These are phyloP conservation scores for Spea hammondii DNA, from an alignment of 2,797 vertebrate genomes.

Conservation along the genomic window DNA sequence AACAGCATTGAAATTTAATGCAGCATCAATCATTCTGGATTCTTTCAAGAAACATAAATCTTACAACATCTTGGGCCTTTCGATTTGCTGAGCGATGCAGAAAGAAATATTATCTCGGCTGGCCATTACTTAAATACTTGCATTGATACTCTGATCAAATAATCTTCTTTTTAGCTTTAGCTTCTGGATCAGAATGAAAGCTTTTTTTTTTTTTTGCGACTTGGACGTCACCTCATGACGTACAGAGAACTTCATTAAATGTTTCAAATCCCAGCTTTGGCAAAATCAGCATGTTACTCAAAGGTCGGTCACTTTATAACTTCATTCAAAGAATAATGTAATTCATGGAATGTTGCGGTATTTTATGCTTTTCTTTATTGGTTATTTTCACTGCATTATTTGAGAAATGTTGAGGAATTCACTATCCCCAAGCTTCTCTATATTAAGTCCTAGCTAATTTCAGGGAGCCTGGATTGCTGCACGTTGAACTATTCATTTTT, in stretches of 20 bases:
- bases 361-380: too few species aligned
- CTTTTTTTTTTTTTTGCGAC: not conserved
- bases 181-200: not conserved
- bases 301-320: too few species aligned
- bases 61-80: not conserved
- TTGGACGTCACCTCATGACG: not conserved
- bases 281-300: not conserved
- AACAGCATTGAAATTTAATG: not conserved
- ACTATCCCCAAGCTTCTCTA: too few species aligned
- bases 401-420: too few species aligned
- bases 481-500: too few species aligned
- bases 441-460: too few species aligned
- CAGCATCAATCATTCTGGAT: not conserved
- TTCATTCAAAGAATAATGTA: too few species aligned
- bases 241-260: not conserved
- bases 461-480: too few species aligned
- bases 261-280: not conserved
- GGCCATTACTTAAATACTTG: not conserved
- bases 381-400: too few species aligned
- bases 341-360: too few species aligned
- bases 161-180: not conserved
- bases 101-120: not conserved
- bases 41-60: conserved; percentile 5
- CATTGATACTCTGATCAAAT: not conserved
- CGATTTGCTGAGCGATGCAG: not conserved